These are phyloP conservation scores for Daphoenositta chrysoptera DNA, from an alignment of 2,113 vertebrate species.

Conservation along the genomic window DNA sequence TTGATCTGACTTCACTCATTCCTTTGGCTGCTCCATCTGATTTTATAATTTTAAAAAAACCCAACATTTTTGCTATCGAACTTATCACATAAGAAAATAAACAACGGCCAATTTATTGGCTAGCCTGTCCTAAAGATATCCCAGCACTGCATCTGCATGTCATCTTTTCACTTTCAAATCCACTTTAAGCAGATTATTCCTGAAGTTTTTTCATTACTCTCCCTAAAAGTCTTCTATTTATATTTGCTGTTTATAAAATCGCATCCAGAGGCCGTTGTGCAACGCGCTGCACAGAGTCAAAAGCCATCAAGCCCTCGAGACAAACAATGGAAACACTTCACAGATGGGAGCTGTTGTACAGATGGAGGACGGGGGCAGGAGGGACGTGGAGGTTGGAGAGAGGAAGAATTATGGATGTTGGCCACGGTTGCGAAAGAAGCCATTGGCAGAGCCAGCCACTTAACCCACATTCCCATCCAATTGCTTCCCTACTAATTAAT, in stretches of 20 bases:
- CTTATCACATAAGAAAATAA: constrained; percentile 58
- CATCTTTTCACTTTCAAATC: constrained; percentile 56
- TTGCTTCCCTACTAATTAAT: background rate
- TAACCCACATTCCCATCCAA: background rate
- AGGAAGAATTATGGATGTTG: constrained; percentile 9
- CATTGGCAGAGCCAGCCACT: constrained; percentile 28
- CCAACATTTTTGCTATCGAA: constrained; percentile 15
- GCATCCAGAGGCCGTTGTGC: constrained; percentile 37
- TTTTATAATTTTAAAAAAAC: background rate
- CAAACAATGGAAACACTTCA: constrained; percentile 48
- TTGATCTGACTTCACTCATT: constrained; percentile 62
- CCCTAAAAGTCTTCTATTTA: constrained; percentile 46
- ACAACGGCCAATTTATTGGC: constrained; percentile 32
- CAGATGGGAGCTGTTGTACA: constrained; percentile 18
- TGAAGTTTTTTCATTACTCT: constrained; percentile 1
- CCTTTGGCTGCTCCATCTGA: constrained; percentile 23
- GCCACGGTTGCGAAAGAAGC: background rate
- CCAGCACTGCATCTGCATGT: constrained; percentile 23
- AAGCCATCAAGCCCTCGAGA: constrained; percentile 31
- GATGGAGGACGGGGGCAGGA: background rate
- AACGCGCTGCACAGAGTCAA: background rate
- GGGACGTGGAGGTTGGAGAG: background rate
- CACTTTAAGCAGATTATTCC: constrained; percentile 37
- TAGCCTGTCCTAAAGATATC: background rate
- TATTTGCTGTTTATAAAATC: constrained; percentile 41